Evolutionary conservation across 2,888 invertebrate species (phyloP).

Genomic region (Didymodactylos carnosus): DNA sequence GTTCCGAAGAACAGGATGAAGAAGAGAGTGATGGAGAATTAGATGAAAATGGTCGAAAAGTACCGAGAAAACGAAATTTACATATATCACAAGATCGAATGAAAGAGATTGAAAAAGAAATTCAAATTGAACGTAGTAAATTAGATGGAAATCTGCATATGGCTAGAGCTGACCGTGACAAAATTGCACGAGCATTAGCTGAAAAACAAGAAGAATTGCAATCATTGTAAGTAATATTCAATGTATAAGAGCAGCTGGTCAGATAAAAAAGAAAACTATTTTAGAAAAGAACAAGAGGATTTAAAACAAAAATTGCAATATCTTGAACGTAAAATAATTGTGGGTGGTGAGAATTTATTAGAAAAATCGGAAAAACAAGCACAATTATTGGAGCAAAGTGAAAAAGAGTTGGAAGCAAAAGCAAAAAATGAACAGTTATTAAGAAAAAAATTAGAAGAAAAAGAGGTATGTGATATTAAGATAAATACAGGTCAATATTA

Average conservation of each 20-base stretch:
- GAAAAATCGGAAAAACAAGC: conserved; percentile 90
- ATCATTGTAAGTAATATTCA: conserved; percentile 39
- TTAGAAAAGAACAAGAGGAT: conserved; percentile 51
- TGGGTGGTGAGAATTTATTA: conserved; percentile 88
- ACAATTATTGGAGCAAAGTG: conserved; percentile 60
- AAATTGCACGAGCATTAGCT: conserved; percentile 43
- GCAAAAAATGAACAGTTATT: conserved; percentile 3
- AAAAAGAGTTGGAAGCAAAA: conserved; percentile 24
- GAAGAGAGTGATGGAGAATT: conserved; percentile 23
- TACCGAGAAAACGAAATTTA: conserved; percentile 19
- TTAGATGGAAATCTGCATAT: conserved; percentile 37
- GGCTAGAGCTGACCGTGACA: conserved; percentile 45
- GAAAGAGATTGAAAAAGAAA: conserved; percentile 36
- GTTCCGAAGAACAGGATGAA: conserved; percentile 21
- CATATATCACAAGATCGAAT: conserved; percentile 36
- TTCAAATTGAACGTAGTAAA: conserved; percentile 35
- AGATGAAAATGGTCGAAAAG: conserved; percentile 21
- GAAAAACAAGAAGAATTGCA: conserved; percentile 53
- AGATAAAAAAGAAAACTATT: background rate
- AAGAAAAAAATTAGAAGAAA: conserved; percentile 4
- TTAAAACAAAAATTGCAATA: conserved; percentile 54
- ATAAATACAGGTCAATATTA: background rate
- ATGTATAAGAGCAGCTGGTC: conserved; percentile 25
- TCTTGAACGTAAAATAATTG: conserved; percentile 42
- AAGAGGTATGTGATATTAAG: no score